Percentiles rank a stretch among this genome's conserved stretches.
Conservation (phyloP, 1,140 invertebrate species). For the Kradibia gibbosae region DNA sequence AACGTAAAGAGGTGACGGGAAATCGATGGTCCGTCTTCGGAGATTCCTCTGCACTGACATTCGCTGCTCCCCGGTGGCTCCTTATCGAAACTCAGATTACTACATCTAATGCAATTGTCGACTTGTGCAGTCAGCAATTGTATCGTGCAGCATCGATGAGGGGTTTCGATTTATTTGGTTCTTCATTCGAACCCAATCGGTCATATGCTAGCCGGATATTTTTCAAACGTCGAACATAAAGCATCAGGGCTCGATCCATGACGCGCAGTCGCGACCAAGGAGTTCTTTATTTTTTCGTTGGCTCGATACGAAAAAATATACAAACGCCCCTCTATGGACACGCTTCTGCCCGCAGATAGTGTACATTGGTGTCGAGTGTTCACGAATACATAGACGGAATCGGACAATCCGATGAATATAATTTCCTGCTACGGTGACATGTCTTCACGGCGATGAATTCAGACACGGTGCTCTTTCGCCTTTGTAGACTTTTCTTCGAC, state of each 20-base stretch:
- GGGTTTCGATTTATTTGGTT: constrained; percentile 31
- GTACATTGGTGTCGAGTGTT: constrained; percentile 11
- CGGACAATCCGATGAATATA: constrained; percentile 56
- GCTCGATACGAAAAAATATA: background rate
- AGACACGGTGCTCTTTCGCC: constrained; percentile 22
- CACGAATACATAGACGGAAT: constrained; percentile 56
- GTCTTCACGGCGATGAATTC: constrained; percentile 55
- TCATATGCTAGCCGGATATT: constrained; percentile 66
- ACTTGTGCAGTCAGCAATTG: background rate
- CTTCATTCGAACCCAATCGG: constrained; percentile 41
- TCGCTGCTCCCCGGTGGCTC: background rate
- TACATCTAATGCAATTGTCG: too few relatives aligned
- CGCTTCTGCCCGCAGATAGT: background rate
- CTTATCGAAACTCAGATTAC: too few relatives aligned
- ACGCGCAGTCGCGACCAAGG: background rate
- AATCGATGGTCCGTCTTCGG: constrained; percentile 67
- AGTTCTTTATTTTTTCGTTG: background rate
- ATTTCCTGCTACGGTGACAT: constrained; percentile 67
- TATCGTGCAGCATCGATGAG: constrained; percentile 24
- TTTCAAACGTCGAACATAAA: constrained; percentile 61
- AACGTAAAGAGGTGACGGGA: constrained; percentile 71
- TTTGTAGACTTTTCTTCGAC: background rate
- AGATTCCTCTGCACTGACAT: constrained; percentile 8
- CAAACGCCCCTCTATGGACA: background rate
- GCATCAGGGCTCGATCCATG: constrained; percentile 14